These are phyloP conservation scores for Misgurnus mizolepis DNA, from an alignment of 2,113 vertebrate genomes.

Conservation along the genomic window DNA sequence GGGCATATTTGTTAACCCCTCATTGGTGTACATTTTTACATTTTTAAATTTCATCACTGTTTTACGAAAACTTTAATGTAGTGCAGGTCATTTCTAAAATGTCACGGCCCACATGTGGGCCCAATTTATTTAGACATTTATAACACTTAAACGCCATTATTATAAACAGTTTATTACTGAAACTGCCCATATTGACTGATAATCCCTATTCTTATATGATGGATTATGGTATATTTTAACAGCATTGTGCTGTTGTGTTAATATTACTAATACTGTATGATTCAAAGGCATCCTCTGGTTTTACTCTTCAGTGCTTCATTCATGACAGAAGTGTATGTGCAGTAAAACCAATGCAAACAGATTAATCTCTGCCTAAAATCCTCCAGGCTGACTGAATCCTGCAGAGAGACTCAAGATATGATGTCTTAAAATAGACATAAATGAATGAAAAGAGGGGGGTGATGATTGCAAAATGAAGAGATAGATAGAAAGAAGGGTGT, in stretches of 20 bases:
- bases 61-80: no score
- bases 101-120: no score
- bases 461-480: no score
- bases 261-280: not conserved
- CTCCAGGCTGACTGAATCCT: not conserved
- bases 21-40: no score
- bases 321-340: not conserved
- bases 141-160: no score
- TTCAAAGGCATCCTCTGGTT: not conserved
- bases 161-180: no score
- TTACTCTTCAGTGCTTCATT: not conserved
- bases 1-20: no score
- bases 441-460: not conserved
- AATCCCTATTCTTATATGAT: constrained; percentile 16
- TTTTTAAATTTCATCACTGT: no score
- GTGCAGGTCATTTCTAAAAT: no score
- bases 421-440: not conserved
- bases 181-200: not conserved
- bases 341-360: not conserved
- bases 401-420: not conserved
- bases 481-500: not conserved
- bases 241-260: not conserved
- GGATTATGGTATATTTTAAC: not conserved
- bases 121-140: no score
- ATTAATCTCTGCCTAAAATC: constrained; percentile 2